phyloP scores from a whole-genome alignment of 2,797 vertebrate species.

The Paguma larvata region DNA sequence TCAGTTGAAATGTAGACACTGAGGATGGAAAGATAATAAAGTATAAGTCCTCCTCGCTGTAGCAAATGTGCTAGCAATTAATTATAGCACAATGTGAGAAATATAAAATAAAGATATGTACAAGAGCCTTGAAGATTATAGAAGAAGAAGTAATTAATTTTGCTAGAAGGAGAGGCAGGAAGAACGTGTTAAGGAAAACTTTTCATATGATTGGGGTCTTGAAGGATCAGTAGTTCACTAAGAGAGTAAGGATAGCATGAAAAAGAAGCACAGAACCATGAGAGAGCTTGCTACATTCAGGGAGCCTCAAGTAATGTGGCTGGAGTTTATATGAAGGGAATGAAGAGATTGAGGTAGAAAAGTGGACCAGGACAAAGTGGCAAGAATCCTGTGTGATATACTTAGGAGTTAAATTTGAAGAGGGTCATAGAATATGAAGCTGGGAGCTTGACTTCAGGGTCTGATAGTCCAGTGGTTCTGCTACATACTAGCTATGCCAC shows the following conservation, averaged over 20 bases:
- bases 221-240: not conserved
- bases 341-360: not conserved
- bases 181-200: not conserved
- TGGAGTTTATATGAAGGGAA: not conserved
- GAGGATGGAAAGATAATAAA: not conserved
- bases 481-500: not conserved
- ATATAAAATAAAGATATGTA: not conserved
- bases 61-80: not conserved
- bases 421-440: not conserved
- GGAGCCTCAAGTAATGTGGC: not conserved
- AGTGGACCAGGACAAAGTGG: not conserved
- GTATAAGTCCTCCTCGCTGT: not conserved
- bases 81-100: not conserved
- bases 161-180: not conserved
- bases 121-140: slow-evolving; percentile 12
- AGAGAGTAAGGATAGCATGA: not conserved
- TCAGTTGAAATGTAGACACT: not conserved
- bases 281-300: not conserved
- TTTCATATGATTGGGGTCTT: slow-evolving; percentile 18
- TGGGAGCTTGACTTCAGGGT: not conserved
- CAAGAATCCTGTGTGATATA: not conserved
- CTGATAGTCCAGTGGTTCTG: not conserved
- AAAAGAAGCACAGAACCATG: not conserved
- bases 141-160: slow-evolving; percentile 6
- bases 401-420: not conserved